These are phyloP conservation scores for Cotesia congregata DNA, from an alignment of 2,888 invertebrate species.

Conservation along the genomic window DNA sequence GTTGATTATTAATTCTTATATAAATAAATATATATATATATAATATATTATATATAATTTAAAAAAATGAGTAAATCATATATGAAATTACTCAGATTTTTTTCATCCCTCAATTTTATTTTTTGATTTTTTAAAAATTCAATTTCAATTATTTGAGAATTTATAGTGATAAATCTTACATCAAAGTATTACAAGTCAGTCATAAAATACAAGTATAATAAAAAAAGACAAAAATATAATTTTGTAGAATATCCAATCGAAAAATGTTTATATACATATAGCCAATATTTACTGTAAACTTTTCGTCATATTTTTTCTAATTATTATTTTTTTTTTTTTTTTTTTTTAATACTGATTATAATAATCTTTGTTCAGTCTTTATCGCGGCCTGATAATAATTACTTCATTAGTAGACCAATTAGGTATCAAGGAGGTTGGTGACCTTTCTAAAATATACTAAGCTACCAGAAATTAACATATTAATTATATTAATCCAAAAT, in stretches of 20 bases:
- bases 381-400: constrained; percentile 53
- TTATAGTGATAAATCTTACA: background rate
- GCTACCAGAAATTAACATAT: constrained; percentile 4
- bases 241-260: constrained; percentile 47
- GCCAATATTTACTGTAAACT: constrained; percentile 55
- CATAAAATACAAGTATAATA: constrained; percentile 37
- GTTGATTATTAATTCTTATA: constrained; percentile 60
- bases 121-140: background rate
- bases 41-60: background rate
- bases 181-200: constrained; percentile 41
- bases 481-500: too few relatives aligned
- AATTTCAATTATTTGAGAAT: constrained; percentile 28
- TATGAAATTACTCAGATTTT: background rate
- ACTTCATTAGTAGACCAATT: constrained; percentile 43
- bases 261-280: constrained; percentile 59
- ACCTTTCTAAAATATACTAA: constrained; percentile 18
- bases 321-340: constrained; percentile 18
- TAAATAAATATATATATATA: constrained; percentile 35
- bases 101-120: background rate
- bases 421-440: constrained; percentile 21
- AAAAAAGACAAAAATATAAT: constrained; percentile 47
- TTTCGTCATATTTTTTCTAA: constrained; percentile 21
- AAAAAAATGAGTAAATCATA: background rate
- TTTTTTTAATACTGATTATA: constrained; percentile 42
- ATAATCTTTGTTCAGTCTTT: constrained; percentile 54